Evolutionary conservation across 2,113 vertebrate species (phyloP).

Genomic region (Oncorhynchus tshawytscha): DNA sequence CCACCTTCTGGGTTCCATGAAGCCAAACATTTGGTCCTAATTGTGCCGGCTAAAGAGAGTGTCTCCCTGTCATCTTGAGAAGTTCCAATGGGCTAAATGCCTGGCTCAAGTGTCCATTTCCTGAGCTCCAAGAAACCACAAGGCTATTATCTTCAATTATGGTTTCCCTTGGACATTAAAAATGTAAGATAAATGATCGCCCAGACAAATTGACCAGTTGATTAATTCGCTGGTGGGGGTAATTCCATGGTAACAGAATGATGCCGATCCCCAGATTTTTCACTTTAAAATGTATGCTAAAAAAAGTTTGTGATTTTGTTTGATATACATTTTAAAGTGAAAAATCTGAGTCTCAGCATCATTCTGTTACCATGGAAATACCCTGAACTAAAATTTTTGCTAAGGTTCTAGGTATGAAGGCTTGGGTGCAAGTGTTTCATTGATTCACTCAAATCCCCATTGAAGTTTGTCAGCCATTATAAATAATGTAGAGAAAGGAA

Average conservation of each 20-base stretch:
- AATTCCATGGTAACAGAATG: too few species aligned
- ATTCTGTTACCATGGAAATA: too few species aligned
- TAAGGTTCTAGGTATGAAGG: neutral
- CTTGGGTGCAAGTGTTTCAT: constrained; percentile 1
- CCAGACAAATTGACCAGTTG: constrained; percentile 24
- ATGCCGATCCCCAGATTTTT: too few species aligned
- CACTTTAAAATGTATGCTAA: too few species aligned
- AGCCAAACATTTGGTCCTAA: constrained; percentile 58
- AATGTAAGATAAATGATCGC: constrained; percentile 29
- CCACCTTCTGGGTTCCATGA: constrained; percentile 42
- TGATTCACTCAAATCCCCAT: constrained; percentile 5
- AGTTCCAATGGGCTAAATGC: constrained; percentile 46
- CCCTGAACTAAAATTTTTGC: neutral
- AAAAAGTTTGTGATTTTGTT: too few species aligned
- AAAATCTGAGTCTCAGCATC: too few species aligned
- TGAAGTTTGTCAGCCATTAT: neutral
- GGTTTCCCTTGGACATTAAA: constrained; percentile 28
- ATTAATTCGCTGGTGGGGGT: constrained; percentile 21
- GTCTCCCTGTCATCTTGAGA: constrained; percentile 20
- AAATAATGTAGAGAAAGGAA: constrained; percentile 4
- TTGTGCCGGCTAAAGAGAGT: constrained; percentile 41
- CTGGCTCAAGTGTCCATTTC: constrained; percentile 60
- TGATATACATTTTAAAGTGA: too few species aligned
- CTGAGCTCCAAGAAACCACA: constrained; percentile 51
- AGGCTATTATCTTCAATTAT: constrained; percentile 41